Percentiles rank a stretch among this genome's conserved stretches.
Conservation (phyloP, 2,797 vertebrate genomes). For the Tenualosa ilisha region DNA sequence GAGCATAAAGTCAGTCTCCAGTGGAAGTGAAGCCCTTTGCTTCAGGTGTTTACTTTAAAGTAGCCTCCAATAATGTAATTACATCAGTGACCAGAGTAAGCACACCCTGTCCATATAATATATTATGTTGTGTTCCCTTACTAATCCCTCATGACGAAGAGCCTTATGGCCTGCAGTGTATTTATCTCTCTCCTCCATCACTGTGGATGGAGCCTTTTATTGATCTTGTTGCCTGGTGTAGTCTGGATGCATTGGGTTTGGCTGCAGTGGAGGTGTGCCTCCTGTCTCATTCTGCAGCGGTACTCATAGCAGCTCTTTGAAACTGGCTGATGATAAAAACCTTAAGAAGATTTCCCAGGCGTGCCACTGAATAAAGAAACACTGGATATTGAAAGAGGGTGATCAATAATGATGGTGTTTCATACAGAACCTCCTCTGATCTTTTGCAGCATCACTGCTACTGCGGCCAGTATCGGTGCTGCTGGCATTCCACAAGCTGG, state of each 20-base stretch:
- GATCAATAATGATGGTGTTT: neutral
- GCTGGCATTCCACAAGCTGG: constrained; percentile 97
- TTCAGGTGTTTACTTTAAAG: neutral
- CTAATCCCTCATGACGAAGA: neutral
- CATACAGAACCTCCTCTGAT: neutral
- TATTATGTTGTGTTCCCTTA: neutral
- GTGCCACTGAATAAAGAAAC: neutral
- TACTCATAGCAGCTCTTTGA: neutral
- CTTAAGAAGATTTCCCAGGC: neutral
- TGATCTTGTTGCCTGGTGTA: neutral
- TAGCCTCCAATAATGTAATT: neutral
- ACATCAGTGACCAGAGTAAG: neutral
- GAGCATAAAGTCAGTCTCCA: constrained; percentile 83
- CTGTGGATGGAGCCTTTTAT: neutral
- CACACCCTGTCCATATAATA: neutral
- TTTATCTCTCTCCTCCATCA: neutral
- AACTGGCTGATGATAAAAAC: neutral
- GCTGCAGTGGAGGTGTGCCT: neutral
- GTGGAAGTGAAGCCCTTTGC: neutral
- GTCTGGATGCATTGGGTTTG: neutral
- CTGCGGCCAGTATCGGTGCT: constrained; percentile 95
- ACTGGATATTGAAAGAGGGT: neutral
- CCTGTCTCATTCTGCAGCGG: neutral
- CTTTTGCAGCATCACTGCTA: constrained; percentile 89
- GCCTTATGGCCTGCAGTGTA: neutral